phyloP scores from a whole-genome alignment of 2,797 vertebrate genomes.

The Centropyge bicolor region DNA sequence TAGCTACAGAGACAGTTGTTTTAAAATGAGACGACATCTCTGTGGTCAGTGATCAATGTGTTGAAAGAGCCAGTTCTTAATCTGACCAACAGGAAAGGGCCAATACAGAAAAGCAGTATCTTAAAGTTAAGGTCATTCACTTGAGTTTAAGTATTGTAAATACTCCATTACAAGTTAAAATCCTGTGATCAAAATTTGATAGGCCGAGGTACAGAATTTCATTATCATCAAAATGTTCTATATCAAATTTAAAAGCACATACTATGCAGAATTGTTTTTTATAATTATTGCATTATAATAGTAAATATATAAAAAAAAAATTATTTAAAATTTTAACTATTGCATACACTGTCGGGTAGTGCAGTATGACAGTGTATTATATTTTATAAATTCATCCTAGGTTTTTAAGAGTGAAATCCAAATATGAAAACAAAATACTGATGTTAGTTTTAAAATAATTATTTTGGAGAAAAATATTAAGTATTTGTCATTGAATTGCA shows the following conservation, averaged over 20 bases:
- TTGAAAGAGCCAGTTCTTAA: constrained; percentile 47
- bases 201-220: neutral
- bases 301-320: too few species aligned
- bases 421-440: neutral
- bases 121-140: constrained; percentile 23
- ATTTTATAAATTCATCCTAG: neutral
- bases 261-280: neutral
- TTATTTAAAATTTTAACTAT: too few species aligned
- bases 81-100: constrained; percentile 37
- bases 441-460: neutral
- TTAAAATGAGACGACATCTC: constrained; percentile 31
- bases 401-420: neutral
- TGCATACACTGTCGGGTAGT: neutral
- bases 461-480: neutral
- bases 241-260: neutral
- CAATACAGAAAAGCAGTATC: constrained; percentile 13
- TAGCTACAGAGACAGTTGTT: constrained; percentile 30
- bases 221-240: neutral
- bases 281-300: too few species aligned
- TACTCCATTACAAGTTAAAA: too few species aligned
- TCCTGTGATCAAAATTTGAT: neutral
- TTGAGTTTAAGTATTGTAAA: too few species aligned
- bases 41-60: constrained; percentile 49
- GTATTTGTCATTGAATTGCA: neutral
- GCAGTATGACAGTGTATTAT: neutral